Evolutionary conservation across 2,113 vertebrate species (phyloP).

Genomic region (Labeo catla): DNA sequence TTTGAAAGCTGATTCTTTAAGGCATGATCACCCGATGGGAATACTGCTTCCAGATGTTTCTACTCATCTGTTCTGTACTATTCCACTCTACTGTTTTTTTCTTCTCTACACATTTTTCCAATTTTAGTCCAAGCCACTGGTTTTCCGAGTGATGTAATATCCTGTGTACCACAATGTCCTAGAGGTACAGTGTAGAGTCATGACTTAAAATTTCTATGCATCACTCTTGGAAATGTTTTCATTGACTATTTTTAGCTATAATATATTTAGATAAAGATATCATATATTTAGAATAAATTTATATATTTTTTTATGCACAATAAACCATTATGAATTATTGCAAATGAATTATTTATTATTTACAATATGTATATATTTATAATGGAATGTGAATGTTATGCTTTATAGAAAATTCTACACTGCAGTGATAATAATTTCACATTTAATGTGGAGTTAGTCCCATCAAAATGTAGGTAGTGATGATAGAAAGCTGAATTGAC

Average conservation of each 20-base stretch:
- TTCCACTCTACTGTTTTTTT: background rate
- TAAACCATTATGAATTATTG: background rate
- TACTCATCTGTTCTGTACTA: background rate
- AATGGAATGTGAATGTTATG: no score
- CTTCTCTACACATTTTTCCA: background rate
- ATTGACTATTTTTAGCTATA: conserved; percentile 36
- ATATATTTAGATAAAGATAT: background rate
- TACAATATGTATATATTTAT: no score
- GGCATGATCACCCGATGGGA: background rate
- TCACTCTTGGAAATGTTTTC: conserved; percentile 14
- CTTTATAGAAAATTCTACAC: no score
- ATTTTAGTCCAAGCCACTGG: background rate
- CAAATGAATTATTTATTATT: no score
- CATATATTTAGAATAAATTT: background rate
- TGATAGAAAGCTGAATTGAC: background rate
- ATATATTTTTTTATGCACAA: background rate
- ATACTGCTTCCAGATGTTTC: conserved; percentile 30
- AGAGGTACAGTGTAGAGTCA: conserved; percentile 23
- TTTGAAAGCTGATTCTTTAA: conserved; percentile 16
- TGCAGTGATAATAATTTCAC: background rate
- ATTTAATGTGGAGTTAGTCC: background rate
- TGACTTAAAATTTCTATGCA: conserved; percentile 20
- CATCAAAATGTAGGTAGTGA: background rate
- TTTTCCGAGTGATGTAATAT: conserved; percentile 22
- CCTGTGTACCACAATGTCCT: conserved; percentile 14